Conservation (phyloP, 2,113 vertebrate genomes). For the rabbit (Oryctolagus cuniculus) region mOryCun1.1 NC_091435.1:158708001-158708500, state of each 20-base stretch:
- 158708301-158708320: neutral
- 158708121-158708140: neutral
- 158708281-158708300: slow-evolving; percentile 16
- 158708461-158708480: too few species aligned
- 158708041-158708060: neutral
- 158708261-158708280: neutral
- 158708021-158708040: neutral
- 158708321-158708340: neutral
- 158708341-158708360: too few species aligned
- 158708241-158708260: neutral
- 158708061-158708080: neutral
- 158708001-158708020: too few species aligned
- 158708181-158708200: neutral
- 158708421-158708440: too few species aligned
- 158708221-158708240: neutral
- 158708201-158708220: neutral
- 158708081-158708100: neutral
- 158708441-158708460: too few species aligned
- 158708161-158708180: neutral
- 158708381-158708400: too few species aligned
- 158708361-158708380: too few species aligned
- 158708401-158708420: too few species aligned
- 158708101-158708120: neutral
- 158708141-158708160: neutral
- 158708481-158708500: too few species aligned